Percentiles rank a stretch among this genome's conserved stretches.
phyloP scores from a whole-genome alignment of 2,888 invertebrate genomes.

The Agrochola macilenta region DNA sequence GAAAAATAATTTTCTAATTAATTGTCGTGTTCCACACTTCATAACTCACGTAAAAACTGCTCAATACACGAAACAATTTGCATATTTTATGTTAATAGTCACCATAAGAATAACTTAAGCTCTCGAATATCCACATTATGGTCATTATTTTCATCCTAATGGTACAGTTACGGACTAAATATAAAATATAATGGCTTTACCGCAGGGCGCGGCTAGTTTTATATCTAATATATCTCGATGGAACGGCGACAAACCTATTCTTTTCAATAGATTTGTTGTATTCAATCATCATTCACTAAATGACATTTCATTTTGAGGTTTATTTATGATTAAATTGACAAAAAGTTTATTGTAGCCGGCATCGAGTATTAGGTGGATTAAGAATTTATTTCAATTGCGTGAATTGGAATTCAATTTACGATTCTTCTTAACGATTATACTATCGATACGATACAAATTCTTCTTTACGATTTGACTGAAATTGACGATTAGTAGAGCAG shows the following conservation, averaged over 20 bases:
- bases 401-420: constrained; percentile 28
- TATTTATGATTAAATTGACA: constrained; percentile 49
- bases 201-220: constrained; percentile 52
- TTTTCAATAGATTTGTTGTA: constrained; percentile 50
- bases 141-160: constrained; percentile 64
- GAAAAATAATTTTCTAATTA: constrained; percentile 37
- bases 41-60: constrained; percentile 49
- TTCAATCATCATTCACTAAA: constrained; percentile 57
- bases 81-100: constrained; percentile 70
- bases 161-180: constrained; percentile 57
- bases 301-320: constrained; percentile 25
- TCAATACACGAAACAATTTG: constrained; percentile 65
- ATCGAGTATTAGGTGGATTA: constrained; percentile 48
- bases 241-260: constrained; percentile 38
- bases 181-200: constrained; percentile 55
- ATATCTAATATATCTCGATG: constrained; percentile 44
- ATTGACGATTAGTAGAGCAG: not conserved
- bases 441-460: not conserved
- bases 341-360: constrained; percentile 28
- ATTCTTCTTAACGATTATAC: constrained; percentile 18
- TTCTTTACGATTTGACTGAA: constrained; percentile 15
- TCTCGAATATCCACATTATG: constrained; percentile 65
- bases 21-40: constrained; percentile 48
- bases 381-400: constrained; percentile 30
- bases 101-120: constrained; percentile 69